Evolutionary conservation across 1,140 invertebrate species (phyloP).

Genomic region (Hypsibius dujardini): DNA sequence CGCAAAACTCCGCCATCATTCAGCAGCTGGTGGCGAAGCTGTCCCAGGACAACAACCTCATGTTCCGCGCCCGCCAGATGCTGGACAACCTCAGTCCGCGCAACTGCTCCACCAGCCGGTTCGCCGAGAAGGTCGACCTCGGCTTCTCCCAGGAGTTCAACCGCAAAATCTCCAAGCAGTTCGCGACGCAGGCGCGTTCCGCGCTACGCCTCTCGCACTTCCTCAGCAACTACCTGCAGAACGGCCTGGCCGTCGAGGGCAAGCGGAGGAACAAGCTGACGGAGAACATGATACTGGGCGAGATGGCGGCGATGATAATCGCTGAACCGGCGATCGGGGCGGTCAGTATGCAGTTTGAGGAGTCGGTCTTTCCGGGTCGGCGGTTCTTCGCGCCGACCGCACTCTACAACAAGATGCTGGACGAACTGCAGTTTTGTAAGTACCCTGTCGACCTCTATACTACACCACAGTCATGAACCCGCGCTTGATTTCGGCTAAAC

Average conservation of each 20-base stretch:
- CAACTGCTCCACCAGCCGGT: slow-evolving; percentile 1
- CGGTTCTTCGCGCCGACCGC: slow-evolving; percentile 14
- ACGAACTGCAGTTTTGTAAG: slow-evolving; percentile 2
- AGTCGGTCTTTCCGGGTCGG: slow-evolving; percentile 1
- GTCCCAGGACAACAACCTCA: slow-evolving; percentile 14
- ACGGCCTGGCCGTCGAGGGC: slow-evolving; percentile 22
- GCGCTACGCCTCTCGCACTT: slow-evolving; percentile 35
- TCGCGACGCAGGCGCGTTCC: slow-evolving; percentile 31
- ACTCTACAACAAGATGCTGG: slow-evolving; percentile 16
- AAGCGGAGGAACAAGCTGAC: slow-evolving; percentile 12
- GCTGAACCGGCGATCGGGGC: slow-evolving; percentile 14
- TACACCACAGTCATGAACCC: too few species aligned
- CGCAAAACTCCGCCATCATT: background rate
- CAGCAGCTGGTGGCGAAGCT: background rate
- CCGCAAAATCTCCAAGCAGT: slow-evolving; percentile 26
- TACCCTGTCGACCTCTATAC: background rate
- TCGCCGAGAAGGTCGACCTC: slow-evolving; percentile 10
- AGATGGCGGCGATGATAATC: slow-evolving; percentile 16
- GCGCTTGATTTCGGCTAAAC: too few species aligned
- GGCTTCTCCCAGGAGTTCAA: slow-evolving; percentile 15
- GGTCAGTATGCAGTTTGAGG: slow-evolving; percentile 12
- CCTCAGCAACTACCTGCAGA: slow-evolving; percentile 34
- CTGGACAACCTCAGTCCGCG: slow-evolving; percentile 12
- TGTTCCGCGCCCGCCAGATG: slow-evolving; percentile 16
- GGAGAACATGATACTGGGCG: slow-evolving; percentile 16